Percentiles rank a stretch among this genome's conserved stretches.
phyloP scores from a whole-genome alignment of 2,888 invertebrate genomes.

The Physocephala rufipes region DNA sequence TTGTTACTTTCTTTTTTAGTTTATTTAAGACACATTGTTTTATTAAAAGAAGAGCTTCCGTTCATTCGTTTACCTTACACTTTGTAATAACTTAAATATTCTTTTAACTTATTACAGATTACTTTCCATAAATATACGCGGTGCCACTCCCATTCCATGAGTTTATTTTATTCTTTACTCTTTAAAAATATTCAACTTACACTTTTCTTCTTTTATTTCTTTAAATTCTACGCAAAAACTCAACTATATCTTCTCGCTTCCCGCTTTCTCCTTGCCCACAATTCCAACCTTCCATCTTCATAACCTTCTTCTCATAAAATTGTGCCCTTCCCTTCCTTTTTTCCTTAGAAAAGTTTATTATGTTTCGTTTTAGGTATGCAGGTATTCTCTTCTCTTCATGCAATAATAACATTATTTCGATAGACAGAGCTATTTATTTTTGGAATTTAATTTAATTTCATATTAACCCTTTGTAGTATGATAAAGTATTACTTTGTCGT shows the following conservation, averaged over 20 bases:
- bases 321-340: neutral
- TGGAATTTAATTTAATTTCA: slow-evolving; percentile 10
- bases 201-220: neutral
- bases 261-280: neutral
- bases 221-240: too few relatives aligned
- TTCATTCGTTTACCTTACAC: neutral
- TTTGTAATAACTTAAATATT: slow-evolving; percentile 30
- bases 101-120: slow-evolving; percentile 32
- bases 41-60: neutral
- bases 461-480: neutral
- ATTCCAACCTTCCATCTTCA: neutral
- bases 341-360: neutral
- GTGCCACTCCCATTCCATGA: too few relatives aligned
- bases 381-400: neutral
- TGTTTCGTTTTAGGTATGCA: neutral
- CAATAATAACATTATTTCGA: too few relatives aligned
- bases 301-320: neutral
- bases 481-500: neutral
- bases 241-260: too few relatives aligned
- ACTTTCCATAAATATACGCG: too few relatives aligned
- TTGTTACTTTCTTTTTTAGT: too few relatives aligned
- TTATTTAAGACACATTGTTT: too few relatives aligned
- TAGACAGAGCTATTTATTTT: neutral
- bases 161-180: too few relatives aligned
- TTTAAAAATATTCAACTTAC: neutral